Base-by-base conservation (phyloP, 2,113 vertebrate genomes). In the Paratilapia polleni region DNA sequence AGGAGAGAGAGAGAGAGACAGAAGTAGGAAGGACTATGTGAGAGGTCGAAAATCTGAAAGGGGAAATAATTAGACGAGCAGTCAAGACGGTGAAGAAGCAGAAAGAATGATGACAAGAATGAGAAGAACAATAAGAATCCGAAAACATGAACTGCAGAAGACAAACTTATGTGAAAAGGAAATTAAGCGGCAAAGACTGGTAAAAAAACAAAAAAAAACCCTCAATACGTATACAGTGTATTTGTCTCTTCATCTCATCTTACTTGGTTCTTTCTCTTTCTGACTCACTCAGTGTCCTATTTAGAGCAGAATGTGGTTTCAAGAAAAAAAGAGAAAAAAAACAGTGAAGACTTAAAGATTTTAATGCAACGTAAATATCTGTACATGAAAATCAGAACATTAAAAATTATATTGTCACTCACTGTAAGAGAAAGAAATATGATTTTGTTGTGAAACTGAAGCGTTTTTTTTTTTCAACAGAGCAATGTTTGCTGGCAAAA, bases 211-310 rank as follows among this genome's bases (percentile, higher is more conserved):
- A 11, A 0, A 76, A 77, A 85, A 81, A 64, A 81, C 24, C 36
- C 73, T 89, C 78, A 77, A 76, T 73, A 84, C 34, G 15, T 83
- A 58, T 89, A 87, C 83, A 84, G 81, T 81, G 77, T 90, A 86
- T 87, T 93, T 91, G 80, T 87, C 86, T 77, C 58, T 82, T 85
- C 76, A 83, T 82, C 74, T 87, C 47, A 66, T 89, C 79, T 86
- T 68, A 81, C 75, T 78, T 83, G 57, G 36, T 17, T 88, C 79
- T 81, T 63, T 91, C 78, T 88, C 74, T 86, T 47, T 90, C 68
- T 89, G 70, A 87, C 85, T 93, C 89, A 89, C 73, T 80, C 87
- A 28, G 24, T 80, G 90, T 87, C 93, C 91, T 95, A 92, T 87
- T 89, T 93, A 93, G 68, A 87, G 66, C 82, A 78, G 41, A 83